Evolutionary conservation across 2,888 invertebrate genomes (phyloP), one percentile per base, ranked within the genome.

Genomic region (Lymantria dispar): DNA sequence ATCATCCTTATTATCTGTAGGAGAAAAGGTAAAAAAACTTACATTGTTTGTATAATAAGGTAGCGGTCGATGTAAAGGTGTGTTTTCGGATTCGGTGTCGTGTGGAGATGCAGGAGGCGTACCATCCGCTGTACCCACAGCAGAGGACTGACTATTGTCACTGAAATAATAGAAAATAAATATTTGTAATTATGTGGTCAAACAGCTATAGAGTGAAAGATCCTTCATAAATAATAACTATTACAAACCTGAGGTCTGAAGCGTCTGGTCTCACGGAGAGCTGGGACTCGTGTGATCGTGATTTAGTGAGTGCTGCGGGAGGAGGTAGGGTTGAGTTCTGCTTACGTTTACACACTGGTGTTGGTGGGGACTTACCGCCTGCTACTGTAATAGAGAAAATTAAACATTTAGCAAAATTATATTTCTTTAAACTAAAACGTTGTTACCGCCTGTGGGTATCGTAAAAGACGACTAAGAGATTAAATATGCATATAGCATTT

Each of bases 221-320:
- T n/a, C n/a, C n/a, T n/a, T n/a, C n/a, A n/a, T n/a, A 5, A 22
- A 22, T 22, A 3, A 22, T 22, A 22, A 22, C 22, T 22, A 33
- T 33, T 10, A 33, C 8, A 7, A 33, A 33, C 89, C 88, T 87
- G 15, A 83, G 80, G 56, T 90, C 87, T 0, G 83, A 80, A 0
- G 83, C 80, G 58, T 87, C 85, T 0, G 87, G 86, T 51, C 82
- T 62, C 47, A 94, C 95, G 8, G 94, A 95, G 56, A 97, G 92
- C 83, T 98, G 97, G 11, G 97, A 97, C 88, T 98, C 98, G 83
- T 98, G 97, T 41, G 98, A 98, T 76, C 96, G 95, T 58, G 98
- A 98, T 87, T 98, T 97, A 54, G 96, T 96, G 64, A 98, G 92
- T 10, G 96, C 94, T 80, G 95, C 96, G 80, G 96, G 97, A 76